phyloP scores from a whole-genome alignment of 2,113 vertebrate genomes.

The Spermophilus dauricus region DNA sequence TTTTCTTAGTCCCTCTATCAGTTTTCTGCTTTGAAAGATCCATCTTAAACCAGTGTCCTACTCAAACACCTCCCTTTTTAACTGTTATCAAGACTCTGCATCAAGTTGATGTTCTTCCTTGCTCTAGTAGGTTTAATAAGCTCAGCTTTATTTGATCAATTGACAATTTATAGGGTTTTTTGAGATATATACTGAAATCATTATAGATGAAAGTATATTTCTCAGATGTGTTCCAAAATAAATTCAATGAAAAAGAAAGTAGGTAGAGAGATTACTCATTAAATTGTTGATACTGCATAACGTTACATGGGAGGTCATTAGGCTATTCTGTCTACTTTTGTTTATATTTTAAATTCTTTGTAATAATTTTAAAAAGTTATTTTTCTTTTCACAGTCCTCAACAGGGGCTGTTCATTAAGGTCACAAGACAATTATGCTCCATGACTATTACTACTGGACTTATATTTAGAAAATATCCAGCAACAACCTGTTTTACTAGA shows the following conservation, averaged over 20 bases:
- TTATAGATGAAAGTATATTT: slow-evolving; percentile 32
- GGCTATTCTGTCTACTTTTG: background rate
- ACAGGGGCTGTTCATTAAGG: background rate
- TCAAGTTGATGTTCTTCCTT: background rate
- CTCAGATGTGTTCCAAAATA: slow-evolving; percentile 8
- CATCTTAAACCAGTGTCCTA: background rate
- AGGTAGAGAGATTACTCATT: background rate
- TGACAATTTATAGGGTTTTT: background rate
- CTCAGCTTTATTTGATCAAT: slow-evolving; percentile 19
- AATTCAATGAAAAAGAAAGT: background rate
- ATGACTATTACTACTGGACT: background rate
- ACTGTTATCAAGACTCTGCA: background rate
- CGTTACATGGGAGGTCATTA: background rate
- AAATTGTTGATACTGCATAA: background rate
- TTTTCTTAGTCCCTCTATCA: background rate
- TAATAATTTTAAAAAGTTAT: background rate
- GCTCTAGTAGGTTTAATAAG: background rate
- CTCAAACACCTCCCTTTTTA: background rate
- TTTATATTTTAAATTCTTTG: slow-evolving; percentile 7
- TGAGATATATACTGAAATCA: slow-evolving; percentile 5
- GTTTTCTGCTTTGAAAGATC: background rate
- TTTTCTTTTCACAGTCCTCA: slow-evolving; percentile 18
- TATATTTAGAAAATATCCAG: background rate
- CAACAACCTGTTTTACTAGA: background rate
- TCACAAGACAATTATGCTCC: background rate